phyloP scores from a whole-genome alignment of 2,888 invertebrate species.

The Diogma glabrata region DNA sequence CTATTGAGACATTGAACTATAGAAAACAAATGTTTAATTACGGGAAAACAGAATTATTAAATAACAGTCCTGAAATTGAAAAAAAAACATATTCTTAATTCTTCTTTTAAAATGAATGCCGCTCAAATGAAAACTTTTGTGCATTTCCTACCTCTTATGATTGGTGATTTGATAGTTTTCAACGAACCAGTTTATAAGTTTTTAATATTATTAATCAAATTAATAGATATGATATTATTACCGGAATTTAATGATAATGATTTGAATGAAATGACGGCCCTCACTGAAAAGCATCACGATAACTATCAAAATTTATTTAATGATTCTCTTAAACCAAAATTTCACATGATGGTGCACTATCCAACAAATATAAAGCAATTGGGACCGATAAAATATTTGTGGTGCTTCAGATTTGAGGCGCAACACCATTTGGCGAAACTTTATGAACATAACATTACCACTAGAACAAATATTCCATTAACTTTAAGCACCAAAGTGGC shows the following conservation, averaged over 20 bases:
- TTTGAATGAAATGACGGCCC: conserved; percentile 9
- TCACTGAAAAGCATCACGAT: conserved; percentile 14
- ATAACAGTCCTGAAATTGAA: not conserved
- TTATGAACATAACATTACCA: not conserved
- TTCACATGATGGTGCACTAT: not conserved
- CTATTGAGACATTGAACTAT: not conserved
- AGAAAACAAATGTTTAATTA: conserved; percentile 8
- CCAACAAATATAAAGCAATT: not conserved
- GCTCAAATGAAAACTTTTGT: conserved; percentile 15
- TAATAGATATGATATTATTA: conserved; percentile 13
- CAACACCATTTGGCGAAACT: not conserved
- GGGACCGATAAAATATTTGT: not conserved
- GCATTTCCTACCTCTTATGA: conserved; percentile 13
- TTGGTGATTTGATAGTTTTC: conserved; percentile 14
- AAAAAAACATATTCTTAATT: conserved; percentile 6
- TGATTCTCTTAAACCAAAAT: not conserved
- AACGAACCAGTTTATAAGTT: conserved; percentile 8
- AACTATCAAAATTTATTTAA: not conserved
- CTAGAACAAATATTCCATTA: not conserved
- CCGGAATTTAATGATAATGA: conserved; percentile 10
- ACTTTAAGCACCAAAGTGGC: not conserved
- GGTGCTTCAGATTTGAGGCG: conserved; percentile 1
- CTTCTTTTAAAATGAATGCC: conserved; percentile 15
- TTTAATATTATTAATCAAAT: too few species aligned
- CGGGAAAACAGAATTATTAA: not conserved